A percentile compares a stretch with the other conserved stretches of the same genome.
Evolutionary conservation across 2,113 vertebrate genomes (phyloP).

Genomic region (Nansenia antarctica): DNA sequence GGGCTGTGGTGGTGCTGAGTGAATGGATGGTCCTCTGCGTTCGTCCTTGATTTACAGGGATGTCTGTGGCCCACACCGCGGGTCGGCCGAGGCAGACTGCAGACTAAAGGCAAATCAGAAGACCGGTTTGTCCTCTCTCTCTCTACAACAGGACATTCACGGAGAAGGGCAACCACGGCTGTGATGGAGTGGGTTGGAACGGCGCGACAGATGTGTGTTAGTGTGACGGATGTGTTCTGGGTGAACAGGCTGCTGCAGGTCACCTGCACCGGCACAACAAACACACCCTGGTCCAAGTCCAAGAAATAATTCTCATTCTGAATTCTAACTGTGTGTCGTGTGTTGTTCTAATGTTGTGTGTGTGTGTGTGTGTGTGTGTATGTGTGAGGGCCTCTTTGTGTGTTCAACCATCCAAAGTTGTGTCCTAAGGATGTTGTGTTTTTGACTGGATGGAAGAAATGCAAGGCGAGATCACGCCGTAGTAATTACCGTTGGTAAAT

Average conservation of each 20-base stretch:
- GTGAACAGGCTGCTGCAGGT: conserved; percentile 53
- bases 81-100: conserved; percentile 14
- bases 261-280: conserved; percentile 56
- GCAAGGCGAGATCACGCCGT: conserved; percentile 54
- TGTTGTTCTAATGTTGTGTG: too few relatives aligned
- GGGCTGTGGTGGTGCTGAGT: conserved; percentile 49
- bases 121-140: conserved; percentile 65
- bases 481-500: conserved; percentile 65
- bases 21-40: conserved; percentile 56
- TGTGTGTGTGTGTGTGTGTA: too few relatives aligned
- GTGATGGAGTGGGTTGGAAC: conserved; percentile 60
- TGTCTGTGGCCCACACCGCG: conserved; percentile 36
- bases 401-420: conserved; percentile 35
- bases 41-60: conserved; percentile 63
- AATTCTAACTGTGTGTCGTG: too few relatives aligned
- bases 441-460: conserved; percentile 50
- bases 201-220: conserved; percentile 61
- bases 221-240: conserved; percentile 68
- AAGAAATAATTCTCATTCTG: too few relatives aligned
- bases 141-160: conserved; percentile 45
- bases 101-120: conserved; percentile 69
- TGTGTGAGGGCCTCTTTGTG: conserved; percentile 25
- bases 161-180: conserved; percentile 39
- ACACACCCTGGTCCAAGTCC: conserved; percentile 40
- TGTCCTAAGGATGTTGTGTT: conserved; percentile 47